A percentile compares a stretch with the other conserved stretches of the same genome.
phyloP scores from a whole-genome alignment of 1,140 invertebrate species.

The Euschistus heros region DNA sequence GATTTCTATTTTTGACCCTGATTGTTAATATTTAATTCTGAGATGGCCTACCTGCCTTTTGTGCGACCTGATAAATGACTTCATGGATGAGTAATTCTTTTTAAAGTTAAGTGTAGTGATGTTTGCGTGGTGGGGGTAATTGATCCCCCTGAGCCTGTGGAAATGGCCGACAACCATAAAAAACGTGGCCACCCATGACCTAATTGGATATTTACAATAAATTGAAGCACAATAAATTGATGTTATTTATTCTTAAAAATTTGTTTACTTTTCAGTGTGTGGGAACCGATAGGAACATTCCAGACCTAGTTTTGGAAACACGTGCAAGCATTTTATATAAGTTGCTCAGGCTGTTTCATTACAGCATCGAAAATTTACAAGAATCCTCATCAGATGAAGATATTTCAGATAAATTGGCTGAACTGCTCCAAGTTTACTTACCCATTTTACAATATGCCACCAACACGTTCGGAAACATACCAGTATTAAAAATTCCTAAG shows the following conservation, averaged over 20 bases:
- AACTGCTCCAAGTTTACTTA: slow-evolving; percentile 73
- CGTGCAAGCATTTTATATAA: slow-evolving; percentile 58
- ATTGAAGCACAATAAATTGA: background rate
- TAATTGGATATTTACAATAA: too few species aligned
- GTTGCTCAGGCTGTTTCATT: slow-evolving; percentile 65
- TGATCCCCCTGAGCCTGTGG: too few species aligned
- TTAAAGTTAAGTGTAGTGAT: too few species aligned
- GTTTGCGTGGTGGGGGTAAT: too few species aligned
- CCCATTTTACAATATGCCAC: slow-evolving; percentile 65
- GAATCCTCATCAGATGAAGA: slow-evolving; percentile 46
- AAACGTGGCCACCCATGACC: too few species aligned
- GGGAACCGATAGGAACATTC: slow-evolving; percentile 72
- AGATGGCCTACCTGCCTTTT: too few species aligned
- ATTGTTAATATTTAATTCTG: too few species aligned
- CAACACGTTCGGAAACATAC: slow-evolving; percentile 65
- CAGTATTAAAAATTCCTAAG: slow-evolving; percentile 64
- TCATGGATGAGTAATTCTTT: too few species aligned
- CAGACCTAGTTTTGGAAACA: slow-evolving; percentile 64
- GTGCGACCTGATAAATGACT: too few species aligned
- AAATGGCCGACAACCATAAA: too few species aligned
- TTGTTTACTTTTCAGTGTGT: slow-evolving; percentile 48
- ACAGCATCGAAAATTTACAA: slow-evolving; percentile 57
- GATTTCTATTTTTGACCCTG: too few species aligned
- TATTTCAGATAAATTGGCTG: slow-evolving; percentile 63
- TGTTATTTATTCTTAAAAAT: background rate